Percentiles rank a stretch among this genome's conserved stretches.
Conservation (phyloP, 2,797 vertebrate genomes). For the Galago senegalensis region DNA sequence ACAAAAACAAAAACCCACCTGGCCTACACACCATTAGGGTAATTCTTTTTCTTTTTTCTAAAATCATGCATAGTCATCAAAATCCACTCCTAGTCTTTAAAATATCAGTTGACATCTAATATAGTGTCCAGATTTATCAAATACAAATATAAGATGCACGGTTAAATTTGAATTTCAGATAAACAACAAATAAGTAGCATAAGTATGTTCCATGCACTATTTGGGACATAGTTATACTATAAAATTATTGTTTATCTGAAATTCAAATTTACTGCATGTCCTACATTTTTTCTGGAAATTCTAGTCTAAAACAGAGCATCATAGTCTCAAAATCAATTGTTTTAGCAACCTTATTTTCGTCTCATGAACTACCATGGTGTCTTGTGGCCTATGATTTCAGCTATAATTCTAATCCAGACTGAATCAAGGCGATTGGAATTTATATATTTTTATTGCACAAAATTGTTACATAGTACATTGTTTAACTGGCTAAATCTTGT, state of each 20-base stretch:
- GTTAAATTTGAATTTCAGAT: not conserved
- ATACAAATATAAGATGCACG: not conserved
- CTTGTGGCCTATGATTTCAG: not conserved
- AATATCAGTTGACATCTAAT: not conserved
- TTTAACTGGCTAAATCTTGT: not conserved
- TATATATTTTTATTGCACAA: not conserved
- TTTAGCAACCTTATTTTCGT: not conserved
- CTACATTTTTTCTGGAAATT: not conserved
- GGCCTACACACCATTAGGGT: not conserved
- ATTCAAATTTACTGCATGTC: not conserved
- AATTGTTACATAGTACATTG: not conserved
- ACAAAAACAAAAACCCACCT: not conserved
- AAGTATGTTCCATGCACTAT: not conserved
- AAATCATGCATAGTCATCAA: not conserved
- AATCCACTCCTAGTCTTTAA: not conserved
- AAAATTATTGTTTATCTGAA: not conserved
- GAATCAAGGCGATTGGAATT: not conserved
- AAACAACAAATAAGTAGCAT: not conserved
- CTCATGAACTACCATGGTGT: not conserved
- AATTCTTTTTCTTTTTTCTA: not conserved
- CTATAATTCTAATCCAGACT: not conserved
- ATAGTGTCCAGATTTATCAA: not conserved
- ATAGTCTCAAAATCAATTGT: not conserved
- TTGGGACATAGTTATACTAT: not conserved
- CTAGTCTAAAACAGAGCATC: not conserved